Evolutionary conservation across 2,888 invertebrate species (phyloP), one percentile per base, ranked within the genome.

Genomic region (Eilema griseolum): DNA sequence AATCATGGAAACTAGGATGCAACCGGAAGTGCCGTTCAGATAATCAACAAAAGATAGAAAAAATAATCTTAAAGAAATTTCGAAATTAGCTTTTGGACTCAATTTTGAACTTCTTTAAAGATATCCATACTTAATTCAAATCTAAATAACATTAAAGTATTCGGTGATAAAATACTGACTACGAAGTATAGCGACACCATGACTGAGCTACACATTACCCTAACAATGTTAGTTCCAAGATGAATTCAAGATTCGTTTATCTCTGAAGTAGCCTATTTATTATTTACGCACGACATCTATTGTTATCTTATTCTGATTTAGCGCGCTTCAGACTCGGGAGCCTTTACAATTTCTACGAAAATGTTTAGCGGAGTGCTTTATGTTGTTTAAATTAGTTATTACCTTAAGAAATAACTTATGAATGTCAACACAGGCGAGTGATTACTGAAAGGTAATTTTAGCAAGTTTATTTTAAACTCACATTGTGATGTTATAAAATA

Each of bases 231-330:
- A 73, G 66, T 63, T 69, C 60, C 61, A 59, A 37, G 52, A 72
- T 69, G 71, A 65, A 60, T 69, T 60, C 61, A 59, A 37, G 52
- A 73, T 65, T 65, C 73, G 70, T 72, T 75, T 80, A 74, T 66
- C 67, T 73, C 61, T 64, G 31, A 72, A 80, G 76, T 65, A 69
- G 23, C 28, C 41, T 67, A 77, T 80, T 78, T 71, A 46, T 71
- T 75, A 78, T 75, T 76, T 66, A 70, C 56, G 67, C 70, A 56
- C 41, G 64, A 37, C 61, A n/a, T 67, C 71, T 76, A 71, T 78
- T 78, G 71, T 78, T 72, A 71, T 67, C 62, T 59, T 67, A 66
- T 67, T 71, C 70, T 64, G 73, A 73, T 73, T 61, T 61, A 70
- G 31, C 23, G 33, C 8, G 56, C 23, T 20, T 46, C 63, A 26